Percentiles rank a stretch among this genome's conserved stretches.
Conservation (phyloP, 2,888 invertebrate genomes). For the Cylindroiulus punctatus region DNA sequence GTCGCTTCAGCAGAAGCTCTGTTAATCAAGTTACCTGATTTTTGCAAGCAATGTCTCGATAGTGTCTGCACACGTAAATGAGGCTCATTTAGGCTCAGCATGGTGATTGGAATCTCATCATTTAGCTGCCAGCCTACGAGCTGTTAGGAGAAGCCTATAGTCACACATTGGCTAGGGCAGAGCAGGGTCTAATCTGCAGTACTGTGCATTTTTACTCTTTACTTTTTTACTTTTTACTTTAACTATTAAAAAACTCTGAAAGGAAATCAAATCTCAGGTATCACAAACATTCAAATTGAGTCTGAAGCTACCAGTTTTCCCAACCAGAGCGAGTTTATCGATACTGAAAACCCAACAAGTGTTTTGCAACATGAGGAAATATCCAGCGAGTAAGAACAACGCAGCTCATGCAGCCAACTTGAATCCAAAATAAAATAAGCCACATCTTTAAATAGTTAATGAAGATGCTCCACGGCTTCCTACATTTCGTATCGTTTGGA, state of each 20-base stretch:
- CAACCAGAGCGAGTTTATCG: background rate
- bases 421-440: background rate
- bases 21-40: background rate
- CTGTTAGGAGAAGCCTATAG: no score
- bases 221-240: no score
- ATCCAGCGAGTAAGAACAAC: background rate
- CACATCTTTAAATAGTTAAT: slow-evolving; percentile 21
- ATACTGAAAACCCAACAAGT: slow-evolving; percentile 8
- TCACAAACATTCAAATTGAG: background rate
- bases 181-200: no score
- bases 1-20: background rate
- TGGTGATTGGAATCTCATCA: no score
- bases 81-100: no score
- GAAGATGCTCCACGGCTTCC: background rate
- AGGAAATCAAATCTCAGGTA: background rate
- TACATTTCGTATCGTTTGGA: background rate
- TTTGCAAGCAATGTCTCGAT: no score
- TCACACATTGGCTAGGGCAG: no score
- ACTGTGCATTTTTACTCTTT: no score
- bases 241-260: no score
- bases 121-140: no score
- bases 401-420: background rate
- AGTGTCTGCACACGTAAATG: no score
- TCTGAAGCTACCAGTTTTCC: background rate
- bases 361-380: background rate